A percentile compares a stretch with the other conserved stretches of the same genome.
These are phyloP conservation scores for Lordiphosa mommai DNA, from an alignment of 1,140 invertebrate genomes.

Conservation along the genomic window DNA sequence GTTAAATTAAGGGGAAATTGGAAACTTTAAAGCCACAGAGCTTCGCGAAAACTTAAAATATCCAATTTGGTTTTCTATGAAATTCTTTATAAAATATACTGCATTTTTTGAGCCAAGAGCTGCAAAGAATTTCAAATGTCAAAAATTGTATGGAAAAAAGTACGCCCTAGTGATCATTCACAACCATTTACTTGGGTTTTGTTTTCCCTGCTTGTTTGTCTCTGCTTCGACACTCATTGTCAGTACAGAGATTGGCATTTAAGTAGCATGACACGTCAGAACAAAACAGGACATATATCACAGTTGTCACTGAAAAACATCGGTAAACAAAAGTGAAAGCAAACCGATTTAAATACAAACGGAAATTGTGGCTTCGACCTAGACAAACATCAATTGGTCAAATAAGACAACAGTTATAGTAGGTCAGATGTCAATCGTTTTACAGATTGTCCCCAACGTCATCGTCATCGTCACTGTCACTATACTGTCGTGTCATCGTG, in stretches of 20 bases:
- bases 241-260: constrained; percentile 27
- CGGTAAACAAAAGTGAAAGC: constrained; percentile 19
- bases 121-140: too few species aligned
- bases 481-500: constrained; percentile 13
- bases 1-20: too few species aligned
- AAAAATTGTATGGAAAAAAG: too few species aligned
- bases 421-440: constrained; percentile 2
- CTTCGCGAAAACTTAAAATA: too few species aligned
- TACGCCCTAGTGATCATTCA: too few species aligned
- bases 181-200: constrained; percentile 42
- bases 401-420: constrained; percentile 16
- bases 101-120: too few species aligned
- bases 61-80: too few species aligned
- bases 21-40: too few species aligned
- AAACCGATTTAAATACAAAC: constrained; percentile 51
- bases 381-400: constrained; percentile 15
- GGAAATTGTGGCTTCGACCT: constrained; percentile 32
- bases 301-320: constrained; percentile 6
- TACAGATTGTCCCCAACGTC: constrained; percentile 12
- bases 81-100: too few species aligned
- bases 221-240: constrained; percentile 20
- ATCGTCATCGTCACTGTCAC: constrained; percentile 27
- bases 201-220: constrained; percentile 12
- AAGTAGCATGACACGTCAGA: constrained; percentile 46
- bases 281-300: constrained; percentile 4